These are phyloP conservation scores for Helicoverpa assulta DNA, from an alignment of 2,888 invertebrate species.

Conservation along the genomic window DNA sequence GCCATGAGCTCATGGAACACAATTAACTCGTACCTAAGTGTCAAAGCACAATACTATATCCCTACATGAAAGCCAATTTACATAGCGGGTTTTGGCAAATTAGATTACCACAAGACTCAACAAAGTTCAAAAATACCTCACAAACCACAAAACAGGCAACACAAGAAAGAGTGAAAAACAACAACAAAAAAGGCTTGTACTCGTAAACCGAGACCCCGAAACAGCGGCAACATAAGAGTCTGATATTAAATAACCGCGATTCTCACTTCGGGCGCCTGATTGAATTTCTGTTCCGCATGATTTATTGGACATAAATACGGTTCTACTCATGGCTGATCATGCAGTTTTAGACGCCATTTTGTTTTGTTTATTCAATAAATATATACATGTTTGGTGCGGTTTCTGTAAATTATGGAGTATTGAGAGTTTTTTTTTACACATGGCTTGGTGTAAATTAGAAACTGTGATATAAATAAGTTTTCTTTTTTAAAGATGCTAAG, in stretches of 20 bases:
- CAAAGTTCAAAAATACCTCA: too few relatives aligned
- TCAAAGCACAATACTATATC: too few relatives aligned
- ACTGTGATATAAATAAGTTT: too few relatives aligned
- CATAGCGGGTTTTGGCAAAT: too few relatives aligned
- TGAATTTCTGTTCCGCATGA: constrained; percentile 82
- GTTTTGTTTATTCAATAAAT: constrained; percentile 62
- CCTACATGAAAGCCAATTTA: too few relatives aligned
- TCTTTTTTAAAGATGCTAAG: too few relatives aligned
- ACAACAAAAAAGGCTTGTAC: constrained; percentile 34
- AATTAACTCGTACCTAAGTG: too few relatives aligned
- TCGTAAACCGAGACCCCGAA: constrained; percentile 51
- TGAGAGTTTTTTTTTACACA: too few relatives aligned
- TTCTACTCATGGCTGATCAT: constrained; percentile 66
- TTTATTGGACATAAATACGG: constrained; percentile 79
- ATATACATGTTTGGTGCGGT: neutral
- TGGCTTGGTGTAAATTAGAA: too few relatives aligned
- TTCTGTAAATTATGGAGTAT: constrained; percentile 9
- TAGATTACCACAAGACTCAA: too few relatives aligned
- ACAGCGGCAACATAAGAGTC: constrained; percentile 40
- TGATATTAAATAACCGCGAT: constrained; percentile 62
- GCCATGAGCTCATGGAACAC: too few relatives aligned
- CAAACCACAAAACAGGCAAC: constrained; percentile 5
- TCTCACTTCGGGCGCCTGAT: constrained; percentile 74
- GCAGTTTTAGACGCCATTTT: constrained; percentile 60
- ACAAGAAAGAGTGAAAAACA: constrained; percentile 12